phyloP scores from a whole-genome alignment of 2,888 invertebrate genomes.

The Micropterix aruncella region DNA sequence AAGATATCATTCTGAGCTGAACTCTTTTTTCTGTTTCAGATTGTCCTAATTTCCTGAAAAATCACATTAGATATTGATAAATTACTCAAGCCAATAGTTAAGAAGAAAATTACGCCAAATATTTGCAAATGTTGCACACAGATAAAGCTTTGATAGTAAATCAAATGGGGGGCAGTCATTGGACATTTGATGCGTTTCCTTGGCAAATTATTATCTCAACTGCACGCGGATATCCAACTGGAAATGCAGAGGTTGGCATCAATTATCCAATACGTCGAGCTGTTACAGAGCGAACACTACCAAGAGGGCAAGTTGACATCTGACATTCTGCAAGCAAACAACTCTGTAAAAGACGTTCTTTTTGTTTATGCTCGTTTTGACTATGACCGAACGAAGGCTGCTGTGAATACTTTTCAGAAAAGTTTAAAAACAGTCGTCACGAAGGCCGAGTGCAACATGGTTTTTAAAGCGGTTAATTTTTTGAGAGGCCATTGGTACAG shows the following conservation, averaged over 20 bases:
- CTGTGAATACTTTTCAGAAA: slow-evolving; percentile 18
- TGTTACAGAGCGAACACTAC: slow-evolving; percentile 15
- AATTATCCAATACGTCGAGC: slow-evolving; percentile 20
- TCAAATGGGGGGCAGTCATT: background rate
- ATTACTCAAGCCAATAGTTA: background rate
- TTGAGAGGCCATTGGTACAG: slow-evolving; percentile 52
- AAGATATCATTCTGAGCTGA: no score
- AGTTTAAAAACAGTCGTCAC: slow-evolving; percentile 17
- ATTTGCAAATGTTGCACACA: background rate
- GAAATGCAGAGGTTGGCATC: slow-evolving; percentile 24
- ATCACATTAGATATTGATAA: no score
- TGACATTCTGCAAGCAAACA: slow-evolving; percentile 13
- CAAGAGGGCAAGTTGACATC: slow-evolving; percentile 6
- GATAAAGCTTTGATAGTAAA: background rate
- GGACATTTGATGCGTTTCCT: no score
- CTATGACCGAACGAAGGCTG: slow-evolving; percentile 15
- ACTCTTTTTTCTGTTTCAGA: no score
- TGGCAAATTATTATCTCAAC: slow-evolving; percentile 21
- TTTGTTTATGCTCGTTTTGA: slow-evolving; percentile 17
- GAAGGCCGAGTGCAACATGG: slow-evolving; percentile 29
- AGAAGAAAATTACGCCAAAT: background rate
- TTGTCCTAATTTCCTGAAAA: no score
- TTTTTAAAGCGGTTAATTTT: slow-evolving; percentile 41
- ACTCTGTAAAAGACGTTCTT: slow-evolving; percentile 15
- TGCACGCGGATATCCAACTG: slow-evolving; percentile 22